phyloP scores from a whole-genome alignment of 2,797 vertebrate species.

The Eremophila alpestris region DNA sequence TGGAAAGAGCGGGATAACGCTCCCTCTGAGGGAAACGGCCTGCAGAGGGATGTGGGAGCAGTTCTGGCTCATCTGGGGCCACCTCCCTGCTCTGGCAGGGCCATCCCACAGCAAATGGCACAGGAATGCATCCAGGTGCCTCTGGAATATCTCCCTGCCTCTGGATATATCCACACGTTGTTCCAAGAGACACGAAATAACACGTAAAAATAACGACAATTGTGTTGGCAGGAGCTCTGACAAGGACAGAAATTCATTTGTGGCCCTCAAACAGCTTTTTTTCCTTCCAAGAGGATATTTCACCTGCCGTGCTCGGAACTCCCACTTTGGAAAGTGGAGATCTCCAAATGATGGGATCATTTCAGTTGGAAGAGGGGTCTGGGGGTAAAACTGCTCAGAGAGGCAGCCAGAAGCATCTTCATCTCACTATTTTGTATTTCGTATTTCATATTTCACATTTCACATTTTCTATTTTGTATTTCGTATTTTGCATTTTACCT shows the following conservation, averaged over 20 bases:
- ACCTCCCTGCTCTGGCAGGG: background rate
- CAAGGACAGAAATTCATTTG: background rate
- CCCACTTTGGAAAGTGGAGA: background rate
- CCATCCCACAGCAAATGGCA: background rate
- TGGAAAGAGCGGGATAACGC: background rate
- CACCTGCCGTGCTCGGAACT: background rate
- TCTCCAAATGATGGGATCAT: background rate
- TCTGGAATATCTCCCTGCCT: background rate
- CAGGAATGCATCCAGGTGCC: background rate
- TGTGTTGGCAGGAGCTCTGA: background rate
- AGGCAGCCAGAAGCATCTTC: background rate
- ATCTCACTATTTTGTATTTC: background rate
- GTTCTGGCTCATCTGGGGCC: background rate
- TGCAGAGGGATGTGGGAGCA: background rate
- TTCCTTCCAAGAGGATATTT: background rate
- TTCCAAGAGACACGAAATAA: background rate
- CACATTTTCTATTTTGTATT: background rate
- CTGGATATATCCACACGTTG: background rate
- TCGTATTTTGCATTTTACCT: no score
- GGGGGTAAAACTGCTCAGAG: background rate
- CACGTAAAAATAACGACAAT: background rate
- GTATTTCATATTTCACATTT: background rate
- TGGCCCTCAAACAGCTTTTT: background rate
- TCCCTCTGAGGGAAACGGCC: background rate
- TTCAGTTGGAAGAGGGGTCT: background rate